Base-by-base conservation (phyloP, 1,140 invertebrate species). In the Bombus polaris region DNA sequence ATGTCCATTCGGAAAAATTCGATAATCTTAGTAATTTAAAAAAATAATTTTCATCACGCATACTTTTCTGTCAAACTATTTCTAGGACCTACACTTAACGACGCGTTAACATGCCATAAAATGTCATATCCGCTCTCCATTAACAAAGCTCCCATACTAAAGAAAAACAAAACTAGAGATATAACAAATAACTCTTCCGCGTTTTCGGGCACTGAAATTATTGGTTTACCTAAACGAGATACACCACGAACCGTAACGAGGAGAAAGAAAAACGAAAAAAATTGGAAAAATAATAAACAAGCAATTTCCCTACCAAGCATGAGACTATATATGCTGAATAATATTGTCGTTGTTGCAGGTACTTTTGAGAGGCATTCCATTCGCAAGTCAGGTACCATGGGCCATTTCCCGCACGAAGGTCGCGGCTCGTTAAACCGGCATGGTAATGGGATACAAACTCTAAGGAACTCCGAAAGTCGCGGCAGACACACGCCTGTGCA, bases 301-400 rank as follows among this genome's bases (percentile, higher is more conserved):
- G 9, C 18, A 42, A 71, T n/a, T 32, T 15, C 8, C 53, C 22
- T 70, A 70, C 18, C 12, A 76, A 5, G 35, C 5, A 22, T 6
- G 59, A 25, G 62, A 25, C 28, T 39, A 78, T 42, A 47, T 71
- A 72, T 81, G 18, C 37, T 89, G 57, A 86, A 71, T 70, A 75
- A 65, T 37, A 66, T 37, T 42, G 3, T 78, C 28, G 32, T 89
- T 83, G 28, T 81, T 32, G 37, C 47, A 91, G 90, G 92, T 92
- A 96, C 94, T 85, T 95, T 95, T 73, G 94, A 95, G 88, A 93
- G 95, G 88, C 94, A 94, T 91, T 95, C 95, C 70, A 94, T 95
- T 39, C 92, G 95, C 53, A 96, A 95, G 92, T 96, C 95, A 32
- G 95, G 94, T 22, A 95, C 95, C n/a, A 93, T 95, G 84, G 93